A percentile compares a stretch with the other conserved stretches of the same genome.
Evolutionary conservation across 2,888 invertebrate genomes (phyloP).

Genomic region (Oithona nana): DNA sequence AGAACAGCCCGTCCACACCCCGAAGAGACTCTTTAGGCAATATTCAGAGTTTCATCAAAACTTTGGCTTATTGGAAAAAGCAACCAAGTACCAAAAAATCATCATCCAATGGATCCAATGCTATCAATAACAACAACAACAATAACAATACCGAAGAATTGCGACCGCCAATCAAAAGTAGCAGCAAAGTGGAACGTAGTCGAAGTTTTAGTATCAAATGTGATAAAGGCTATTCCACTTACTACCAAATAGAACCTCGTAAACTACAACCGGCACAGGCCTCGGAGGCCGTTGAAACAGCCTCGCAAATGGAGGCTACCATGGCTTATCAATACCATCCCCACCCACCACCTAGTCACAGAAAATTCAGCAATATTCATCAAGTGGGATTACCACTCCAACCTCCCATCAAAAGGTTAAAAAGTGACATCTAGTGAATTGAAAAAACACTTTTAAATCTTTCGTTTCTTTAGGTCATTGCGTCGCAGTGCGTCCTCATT

Average conservation of each 20-base stretch:
- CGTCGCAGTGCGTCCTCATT: too few relatives aligned
- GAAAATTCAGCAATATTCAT: neutral
- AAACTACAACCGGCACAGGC: too few relatives aligned
- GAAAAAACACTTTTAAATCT: too few relatives aligned
- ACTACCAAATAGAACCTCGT: neutral
- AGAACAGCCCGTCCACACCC: too few relatives aligned
- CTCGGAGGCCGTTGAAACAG: neutral
- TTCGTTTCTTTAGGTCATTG: too few relatives aligned
- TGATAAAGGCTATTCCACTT: neutral
- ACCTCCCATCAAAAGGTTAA: too few relatives aligned
- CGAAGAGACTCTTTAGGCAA: neutral
- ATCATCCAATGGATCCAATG: too few relatives aligned
- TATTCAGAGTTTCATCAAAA: neutral
- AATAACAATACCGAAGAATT: neutral
- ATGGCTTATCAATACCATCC: neutral
- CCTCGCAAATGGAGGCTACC: neutral
- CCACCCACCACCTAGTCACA: too few relatives aligned
- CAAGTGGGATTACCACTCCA: neutral
- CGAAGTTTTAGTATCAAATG: conserved; percentile 8
- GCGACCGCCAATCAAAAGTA: neutral
- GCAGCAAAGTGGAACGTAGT: neutral
- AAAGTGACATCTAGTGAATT: too few relatives aligned
- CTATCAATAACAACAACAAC: neutral
- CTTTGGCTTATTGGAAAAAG: neutral
- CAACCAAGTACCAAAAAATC: too few relatives aligned